These are phyloP conservation scores for Phasianus colchicus DNA, from an alignment of 2,113 vertebrate species.

Conservation along the genomic window DNA sequence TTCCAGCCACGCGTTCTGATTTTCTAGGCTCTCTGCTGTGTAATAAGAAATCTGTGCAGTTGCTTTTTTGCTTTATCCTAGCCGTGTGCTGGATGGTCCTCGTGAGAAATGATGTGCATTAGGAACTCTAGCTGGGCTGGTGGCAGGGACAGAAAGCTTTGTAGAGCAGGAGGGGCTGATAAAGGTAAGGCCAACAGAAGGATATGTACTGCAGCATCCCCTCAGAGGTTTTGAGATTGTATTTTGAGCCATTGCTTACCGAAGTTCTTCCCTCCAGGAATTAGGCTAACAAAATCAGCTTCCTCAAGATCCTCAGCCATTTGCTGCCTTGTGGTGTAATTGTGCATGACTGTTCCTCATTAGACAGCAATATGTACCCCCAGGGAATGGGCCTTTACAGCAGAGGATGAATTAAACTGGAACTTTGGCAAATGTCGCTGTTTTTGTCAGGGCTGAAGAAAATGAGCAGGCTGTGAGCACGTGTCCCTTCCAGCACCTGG, in stretches of 20 bases:
- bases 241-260: neutral
- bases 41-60: neutral
- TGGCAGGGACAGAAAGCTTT: neutral
- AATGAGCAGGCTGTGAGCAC: neutral
- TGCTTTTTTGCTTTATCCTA: neutral
- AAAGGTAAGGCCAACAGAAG: neutral
- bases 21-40: neutral
- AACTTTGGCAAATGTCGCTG: constrained; percentile 58
- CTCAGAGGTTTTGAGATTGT: neutral
- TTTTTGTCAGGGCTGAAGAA: constrained; percentile 46
- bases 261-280: constrained; percentile 29
- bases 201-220: neutral
- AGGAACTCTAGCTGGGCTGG: neutral
- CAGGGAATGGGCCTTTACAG: constrained; percentile 45
- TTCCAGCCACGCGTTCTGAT: accelerated
- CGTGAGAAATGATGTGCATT: accelerated
- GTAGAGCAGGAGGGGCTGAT: neutral
- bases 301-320: constrained; percentile 38
- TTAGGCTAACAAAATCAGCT: constrained; percentile 24
- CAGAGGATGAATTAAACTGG: constrained; percentile 46
- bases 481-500: neutral
- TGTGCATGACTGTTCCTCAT: constrained; percentile 35
- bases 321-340: constrained; percentile 48
- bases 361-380: constrained; percentile 64
- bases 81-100: neutral